Conservation (phyloP, 2,797 vertebrate genomes). For the Peromyscus attwateri region DNA sequence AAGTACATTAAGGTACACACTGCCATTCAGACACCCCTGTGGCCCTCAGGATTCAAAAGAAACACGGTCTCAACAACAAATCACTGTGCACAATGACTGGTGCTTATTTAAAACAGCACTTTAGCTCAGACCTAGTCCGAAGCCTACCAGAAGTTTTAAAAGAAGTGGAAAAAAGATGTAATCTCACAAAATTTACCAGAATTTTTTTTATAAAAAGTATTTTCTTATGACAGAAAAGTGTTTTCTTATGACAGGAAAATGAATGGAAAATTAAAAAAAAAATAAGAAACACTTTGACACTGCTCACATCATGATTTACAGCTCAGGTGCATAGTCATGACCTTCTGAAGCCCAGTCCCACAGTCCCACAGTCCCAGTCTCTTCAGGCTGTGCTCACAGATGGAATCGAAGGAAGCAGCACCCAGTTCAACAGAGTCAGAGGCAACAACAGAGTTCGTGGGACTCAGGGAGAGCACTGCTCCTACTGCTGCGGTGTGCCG, state of each 20-base stretch:
- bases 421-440: not conserved
- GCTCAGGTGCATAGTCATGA: not conserved
- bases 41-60: not conserved
- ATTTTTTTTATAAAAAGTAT: not conserved
- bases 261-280: not conserved
- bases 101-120: not conserved
- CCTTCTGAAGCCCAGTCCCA: not conserved
- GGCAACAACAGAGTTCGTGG: not conserved
- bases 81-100: not conserved
- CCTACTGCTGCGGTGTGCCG: not conserved
- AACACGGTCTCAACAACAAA: not conserved
- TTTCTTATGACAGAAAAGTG: not conserved
- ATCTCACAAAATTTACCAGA: constrained; percentile 29
- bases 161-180: not conserved
- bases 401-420: not conserved
- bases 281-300: not conserved
- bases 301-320: not conserved
- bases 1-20: not conserved
- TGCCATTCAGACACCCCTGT: not conserved
- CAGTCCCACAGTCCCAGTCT: too few relatives aligned
- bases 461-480: not conserved
- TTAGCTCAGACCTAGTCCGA: not conserved
- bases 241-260: not conserved
- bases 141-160: not conserved
- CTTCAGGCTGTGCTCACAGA: not conserved